Evolutionary conservation across 2,797 vertebrate species (phyloP).

Genomic region (Ctenochaetus hawaiiensis): DNA sequence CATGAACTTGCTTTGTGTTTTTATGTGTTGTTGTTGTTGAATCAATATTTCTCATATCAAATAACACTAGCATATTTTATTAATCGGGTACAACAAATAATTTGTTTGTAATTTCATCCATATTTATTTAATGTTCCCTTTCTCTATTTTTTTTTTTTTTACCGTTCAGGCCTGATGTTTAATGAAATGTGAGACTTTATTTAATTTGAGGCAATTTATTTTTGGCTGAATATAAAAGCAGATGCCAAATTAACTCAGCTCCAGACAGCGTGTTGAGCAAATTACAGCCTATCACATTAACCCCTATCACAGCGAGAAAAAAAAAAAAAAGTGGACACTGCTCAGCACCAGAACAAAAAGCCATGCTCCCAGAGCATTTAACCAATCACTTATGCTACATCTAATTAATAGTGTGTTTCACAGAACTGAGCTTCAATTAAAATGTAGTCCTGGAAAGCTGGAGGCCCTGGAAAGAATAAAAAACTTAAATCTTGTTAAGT

Average conservation of each 20-base stretch:
- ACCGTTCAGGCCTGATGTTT: background rate
- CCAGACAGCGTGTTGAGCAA: conserved; percentile 15
- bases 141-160: background rate
- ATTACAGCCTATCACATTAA: conserved; percentile 55
- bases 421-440: conserved; percentile 59
- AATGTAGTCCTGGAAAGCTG: conserved; percentile 55
- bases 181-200: conserved; percentile 46
- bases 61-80: background rate
- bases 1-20: background rate
- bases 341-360: conserved; percentile 38
- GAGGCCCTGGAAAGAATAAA: conserved; percentile 43
- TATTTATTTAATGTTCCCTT: conserved; percentile 15
- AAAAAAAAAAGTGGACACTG: conserved; percentile 45
- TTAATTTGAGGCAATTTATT: conserved; percentile 22
- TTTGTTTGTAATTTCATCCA: conserved; percentile 29
- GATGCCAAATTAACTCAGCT: conserved; percentile 41
- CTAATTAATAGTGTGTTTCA: conserved; percentile 49
- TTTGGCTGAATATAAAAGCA: conserved; percentile 23
- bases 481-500: conserved; percentile 27
- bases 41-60: conserved; percentile 24
- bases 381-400: conserved; percentile 49
- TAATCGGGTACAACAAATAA: background rate
- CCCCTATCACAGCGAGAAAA: conserved; percentile 31
- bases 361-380: conserved; percentile 61
- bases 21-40: background rate